phyloP scores from a whole-genome alignment of 2,113 vertebrate genomes.

The Chaenogobius annularis region DNA sequence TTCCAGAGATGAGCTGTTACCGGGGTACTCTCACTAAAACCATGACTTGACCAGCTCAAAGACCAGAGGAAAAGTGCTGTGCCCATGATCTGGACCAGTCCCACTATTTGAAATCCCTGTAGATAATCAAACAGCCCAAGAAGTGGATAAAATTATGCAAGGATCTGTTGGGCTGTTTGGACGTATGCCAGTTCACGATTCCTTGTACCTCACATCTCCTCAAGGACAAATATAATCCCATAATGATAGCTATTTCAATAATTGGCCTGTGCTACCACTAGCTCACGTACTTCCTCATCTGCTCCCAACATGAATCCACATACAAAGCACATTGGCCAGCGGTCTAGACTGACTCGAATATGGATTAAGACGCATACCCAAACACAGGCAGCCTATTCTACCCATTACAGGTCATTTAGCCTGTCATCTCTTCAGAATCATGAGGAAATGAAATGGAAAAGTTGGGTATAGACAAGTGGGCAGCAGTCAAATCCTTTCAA shows the following conservation, averaged over 20 bases:
- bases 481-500: conserved; percentile 17
- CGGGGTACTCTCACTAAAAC: background rate
- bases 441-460: conserved; percentile 44
- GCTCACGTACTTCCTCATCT: conserved; percentile 33
- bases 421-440: conserved; percentile 62
- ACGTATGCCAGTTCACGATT: conserved; percentile 11
- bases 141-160: background rate
- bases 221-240: conserved; percentile 68
- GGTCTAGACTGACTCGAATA: conserved; percentile 7
- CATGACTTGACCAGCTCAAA: background rate
- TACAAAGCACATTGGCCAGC: background rate
- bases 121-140: background rate
- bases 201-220: conserved; percentile 36
- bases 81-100: background rate
- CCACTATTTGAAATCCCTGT: background rate
- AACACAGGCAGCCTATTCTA: conserved; percentile 34
- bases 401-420: conserved; percentile 56
- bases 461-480: conserved; percentile 9
- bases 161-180: conserved; percentile 24
- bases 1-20: background rate
- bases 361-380: conserved; percentile 26
- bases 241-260: conserved; percentile 70
- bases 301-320: conserved; percentile 28
- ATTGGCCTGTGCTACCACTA: conserved; percentile 51
- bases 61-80: background rate